These are phyloP conservation scores for Channa maculata DNA, from an alignment of 2,113 vertebrate genomes.

Conservation along the genomic window DNA sequence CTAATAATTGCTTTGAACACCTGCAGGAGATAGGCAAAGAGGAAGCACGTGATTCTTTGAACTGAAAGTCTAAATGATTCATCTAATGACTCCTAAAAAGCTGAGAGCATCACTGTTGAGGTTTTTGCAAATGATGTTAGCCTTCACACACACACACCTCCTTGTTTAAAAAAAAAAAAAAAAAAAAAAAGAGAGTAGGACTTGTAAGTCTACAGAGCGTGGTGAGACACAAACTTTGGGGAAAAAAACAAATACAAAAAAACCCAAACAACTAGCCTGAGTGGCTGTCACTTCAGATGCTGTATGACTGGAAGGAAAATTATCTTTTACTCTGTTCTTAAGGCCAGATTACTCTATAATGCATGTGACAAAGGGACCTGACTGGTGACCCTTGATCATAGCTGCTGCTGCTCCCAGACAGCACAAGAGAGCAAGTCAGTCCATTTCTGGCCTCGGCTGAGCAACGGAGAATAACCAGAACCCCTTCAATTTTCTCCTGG, in stretches of 20 bases:
- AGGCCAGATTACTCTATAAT: slow-evolving; percentile 13
- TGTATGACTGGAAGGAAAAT: slow-evolving; percentile 21
- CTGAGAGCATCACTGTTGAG: slow-evolving; percentile 19
- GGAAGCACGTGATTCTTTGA: slow-evolving; percentile 48
- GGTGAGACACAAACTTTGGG: slow-evolving; percentile 16
- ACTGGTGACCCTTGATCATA: slow-evolving; percentile 7
- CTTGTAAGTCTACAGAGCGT: background rate
- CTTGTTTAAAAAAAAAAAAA: no score
- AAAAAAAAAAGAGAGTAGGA: slow-evolving; percentile 7
- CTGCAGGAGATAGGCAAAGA: slow-evolving; percentile 31
- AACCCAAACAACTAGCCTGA: background rate
- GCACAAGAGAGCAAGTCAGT: slow-evolving; percentile 7
- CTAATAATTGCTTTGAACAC: slow-evolving; percentile 50
- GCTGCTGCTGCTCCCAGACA: slow-evolving; percentile 29
- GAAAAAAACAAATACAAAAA: slow-evolving; percentile 5
- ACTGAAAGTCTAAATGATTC: slow-evolving; percentile 47
- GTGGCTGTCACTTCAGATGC: slow-evolving; percentile 1
- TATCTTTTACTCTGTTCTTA: background rate
- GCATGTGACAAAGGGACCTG: slow-evolving; percentile 20
- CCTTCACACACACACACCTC: background rate
- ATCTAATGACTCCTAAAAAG: slow-evolving; percentile 54
- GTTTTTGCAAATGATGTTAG: slow-evolving; percentile 26
- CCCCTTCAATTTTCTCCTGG: slow-evolving; percentile 30
- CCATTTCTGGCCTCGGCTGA: slow-evolving; percentile 57
- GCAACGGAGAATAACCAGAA: slow-evolving; percentile 59